Conservation (phyloP, 2,888 invertebrate genomes). For the Sturmia bella region DNA sequence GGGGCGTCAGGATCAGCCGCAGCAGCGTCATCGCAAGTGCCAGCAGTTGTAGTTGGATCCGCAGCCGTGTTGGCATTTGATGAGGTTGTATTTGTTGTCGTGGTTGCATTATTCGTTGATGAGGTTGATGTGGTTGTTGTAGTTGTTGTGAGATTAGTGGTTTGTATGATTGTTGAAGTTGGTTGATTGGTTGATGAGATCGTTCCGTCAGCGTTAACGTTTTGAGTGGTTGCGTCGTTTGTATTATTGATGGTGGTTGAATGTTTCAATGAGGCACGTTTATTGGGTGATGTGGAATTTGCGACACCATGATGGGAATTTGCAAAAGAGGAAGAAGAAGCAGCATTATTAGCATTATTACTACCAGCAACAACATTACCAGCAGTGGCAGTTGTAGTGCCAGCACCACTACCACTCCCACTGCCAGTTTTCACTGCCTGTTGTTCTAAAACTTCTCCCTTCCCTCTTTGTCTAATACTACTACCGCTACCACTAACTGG, state of each 20-base stretch:
- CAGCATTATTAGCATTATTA: slow-evolving; percentile 84
- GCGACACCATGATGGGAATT: slow-evolving; percentile 82
- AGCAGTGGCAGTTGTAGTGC: slow-evolving; percentile 80
- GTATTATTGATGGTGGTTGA: slow-evolving; percentile 73
- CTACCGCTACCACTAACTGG: slow-evolving; percentile 72
- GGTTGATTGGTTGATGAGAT: slow-evolving; percentile 70
- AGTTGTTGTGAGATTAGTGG: slow-evolving; percentile 80
- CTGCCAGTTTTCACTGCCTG: slow-evolving; percentile 79
- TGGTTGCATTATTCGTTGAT: slow-evolving; percentile 70
- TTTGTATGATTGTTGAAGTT: slow-evolving; percentile 78
- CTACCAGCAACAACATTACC: slow-evolving; percentile 82
- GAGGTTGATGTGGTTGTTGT: slow-evolving; percentile 77
- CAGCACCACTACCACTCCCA: slow-evolving; percentile 79
- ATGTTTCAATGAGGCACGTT: slow-evolving; percentile 80
- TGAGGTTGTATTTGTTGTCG: slow-evolving; percentile 71
- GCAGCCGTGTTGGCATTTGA: slow-evolving; percentile 60
- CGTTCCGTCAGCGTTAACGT: slow-evolving; percentile 73
- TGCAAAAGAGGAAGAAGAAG: slow-evolving; percentile 86
- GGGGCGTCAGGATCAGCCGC: slow-evolving; percentile 76
- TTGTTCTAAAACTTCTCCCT: slow-evolving; percentile 78
- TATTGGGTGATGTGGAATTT: slow-evolving; percentile 77
- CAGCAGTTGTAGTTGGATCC: slow-evolving; percentile 77
- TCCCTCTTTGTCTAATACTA: slow-evolving; percentile 81
- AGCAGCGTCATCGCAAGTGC: slow-evolving; percentile 69
- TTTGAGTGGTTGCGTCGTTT: slow-evolving; percentile 74